These are phyloP conservation scores for Puma concolor DNA, from an alignment of 2,113 vertebrate species.

Conservation along the genomic window DNA sequence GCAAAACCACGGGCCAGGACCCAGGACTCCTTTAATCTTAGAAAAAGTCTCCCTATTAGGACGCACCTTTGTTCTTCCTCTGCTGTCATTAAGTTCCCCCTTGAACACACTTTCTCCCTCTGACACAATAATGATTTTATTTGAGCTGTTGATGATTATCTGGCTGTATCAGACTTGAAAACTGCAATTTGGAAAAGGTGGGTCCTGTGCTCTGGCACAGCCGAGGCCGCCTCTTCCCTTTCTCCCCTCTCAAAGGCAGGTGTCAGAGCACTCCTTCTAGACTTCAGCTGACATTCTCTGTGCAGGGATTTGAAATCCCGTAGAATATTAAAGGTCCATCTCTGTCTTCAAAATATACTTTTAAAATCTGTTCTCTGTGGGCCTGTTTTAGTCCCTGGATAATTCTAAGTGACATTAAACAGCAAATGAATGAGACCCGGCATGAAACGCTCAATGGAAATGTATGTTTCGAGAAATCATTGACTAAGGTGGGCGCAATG, in stretches of 20 bases:
- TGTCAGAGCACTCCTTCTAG: background rate
- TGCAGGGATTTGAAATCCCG: slow-evolving; percentile 65
- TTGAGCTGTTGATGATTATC: background rate
- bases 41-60: background rate
- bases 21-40: background rate
- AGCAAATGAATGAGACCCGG: slow-evolving; percentile 43
- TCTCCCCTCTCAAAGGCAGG: background rate
- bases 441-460: slow-evolving; percentile 7
- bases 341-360: slow-evolving; percentile 69
- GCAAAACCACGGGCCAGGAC: rapidly evolving
- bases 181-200: background rate
- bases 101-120: background rate
- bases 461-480: background rate
- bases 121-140: slow-evolving; percentile 26
- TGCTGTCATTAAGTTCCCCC: background rate
- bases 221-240: rapidly evolving
- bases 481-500: background rate
- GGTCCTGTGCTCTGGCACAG: background rate
- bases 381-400: slow-evolving; percentile 44
- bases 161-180: slow-evolving; percentile 18
- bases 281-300: slow-evolving; percentile 52
- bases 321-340: slow-evolving; percentile 68
- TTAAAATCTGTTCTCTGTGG: slow-evolving; percentile 64
- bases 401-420: slow-evolving; percentile 62
- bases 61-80: background rate